phyloP scores from a whole-genome alignment of 2,888 invertebrate species.

The Heteropelma amictum region DNA sequence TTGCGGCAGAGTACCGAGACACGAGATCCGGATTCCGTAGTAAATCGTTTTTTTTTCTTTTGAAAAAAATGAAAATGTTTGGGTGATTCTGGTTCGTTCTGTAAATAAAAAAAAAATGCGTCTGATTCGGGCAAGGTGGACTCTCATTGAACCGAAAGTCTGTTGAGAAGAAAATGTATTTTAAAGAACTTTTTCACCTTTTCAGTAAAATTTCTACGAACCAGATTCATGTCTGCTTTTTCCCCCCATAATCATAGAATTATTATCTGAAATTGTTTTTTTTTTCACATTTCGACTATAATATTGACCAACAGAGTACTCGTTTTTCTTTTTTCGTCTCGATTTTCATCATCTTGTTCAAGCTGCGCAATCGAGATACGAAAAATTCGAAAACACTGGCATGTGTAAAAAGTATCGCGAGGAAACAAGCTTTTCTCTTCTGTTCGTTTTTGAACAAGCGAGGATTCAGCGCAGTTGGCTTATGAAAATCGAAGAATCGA shows the following conservation, averaged over 20 bases:
- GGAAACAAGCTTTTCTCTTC: constrained; percentile 9
- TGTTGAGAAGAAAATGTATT: too few relatives aligned
- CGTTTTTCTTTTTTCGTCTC: constrained; percentile 1
- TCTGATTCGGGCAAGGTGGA: too few relatives aligned
- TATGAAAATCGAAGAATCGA: constrained; percentile 3
- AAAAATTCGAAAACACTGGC: not conserved
- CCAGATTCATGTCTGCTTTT: too few relatives aligned
- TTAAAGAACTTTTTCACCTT: too few relatives aligned
- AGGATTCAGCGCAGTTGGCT: not conserved
- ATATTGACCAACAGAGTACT: constrained; percentile 33
- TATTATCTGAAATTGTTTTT: too few relatives aligned
- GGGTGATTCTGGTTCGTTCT: too few relatives aligned
- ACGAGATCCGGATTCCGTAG: constrained; percentile 46
- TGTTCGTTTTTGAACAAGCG: constrained; percentile 11
- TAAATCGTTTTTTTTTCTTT: not conserved
- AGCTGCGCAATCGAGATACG: not conserved
- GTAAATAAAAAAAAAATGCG: too few relatives aligned
- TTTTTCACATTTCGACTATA: too few relatives aligned
- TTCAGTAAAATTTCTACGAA: too few relatives aligned
- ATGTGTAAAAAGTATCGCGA: constrained; percentile 13
- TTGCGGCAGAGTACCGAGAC: constrained; percentile 52
- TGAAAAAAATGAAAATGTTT: too few relatives aligned
- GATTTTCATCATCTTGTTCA: not conserved
- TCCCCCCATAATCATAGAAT: too few relatives aligned
- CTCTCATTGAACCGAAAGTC: too few relatives aligned